Percentiles rank a stretch among this genome's conserved stretches.
Conservation (phyloP, 2,888 invertebrate genomes). For the Notocelia uddmanniana region DNA sequence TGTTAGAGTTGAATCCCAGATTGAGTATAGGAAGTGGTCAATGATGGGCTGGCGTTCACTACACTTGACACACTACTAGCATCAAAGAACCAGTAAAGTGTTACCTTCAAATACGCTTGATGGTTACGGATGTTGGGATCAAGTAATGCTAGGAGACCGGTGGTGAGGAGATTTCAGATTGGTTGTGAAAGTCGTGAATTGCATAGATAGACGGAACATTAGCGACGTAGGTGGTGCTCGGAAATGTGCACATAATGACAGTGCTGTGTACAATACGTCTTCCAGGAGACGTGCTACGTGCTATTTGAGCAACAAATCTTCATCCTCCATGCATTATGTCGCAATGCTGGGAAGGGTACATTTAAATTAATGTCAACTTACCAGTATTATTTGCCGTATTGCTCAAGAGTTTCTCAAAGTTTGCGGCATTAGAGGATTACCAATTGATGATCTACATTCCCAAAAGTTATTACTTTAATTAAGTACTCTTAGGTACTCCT, state of each 20-base stretch:
- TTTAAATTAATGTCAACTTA: neutral
- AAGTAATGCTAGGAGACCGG: neutral
- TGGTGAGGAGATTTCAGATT: neutral
- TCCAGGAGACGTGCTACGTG: constrained; percentile 46
- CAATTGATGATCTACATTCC: neutral
- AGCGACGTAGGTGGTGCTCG: constrained; percentile 51
- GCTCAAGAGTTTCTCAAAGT: too few species aligned
- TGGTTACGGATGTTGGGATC: neutral
- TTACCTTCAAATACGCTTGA: neutral
- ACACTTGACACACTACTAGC: neutral
- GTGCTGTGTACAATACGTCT: constrained; percentile 50
- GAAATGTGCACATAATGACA: constrained; percentile 72
- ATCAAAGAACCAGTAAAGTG: neutral
- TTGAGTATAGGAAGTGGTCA: constrained; percentile 70
- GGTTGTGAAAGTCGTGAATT: neutral
- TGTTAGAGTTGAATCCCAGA: constrained; percentile 58
- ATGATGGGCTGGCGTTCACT: constrained; percentile 59
- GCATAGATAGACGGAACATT: constrained; percentile 47
- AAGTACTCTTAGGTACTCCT: too few species aligned
- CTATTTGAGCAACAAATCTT: constrained; percentile 38
- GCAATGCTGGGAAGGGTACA: constrained; percentile 7
- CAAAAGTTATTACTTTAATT: too few species aligned
- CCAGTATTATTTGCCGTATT: too few species aligned
- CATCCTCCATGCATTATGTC: constrained; percentile 37
- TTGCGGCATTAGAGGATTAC: neutral